Conservation (phyloP, 2,113 vertebrate species). For the Mugil cephalus region DNA sequence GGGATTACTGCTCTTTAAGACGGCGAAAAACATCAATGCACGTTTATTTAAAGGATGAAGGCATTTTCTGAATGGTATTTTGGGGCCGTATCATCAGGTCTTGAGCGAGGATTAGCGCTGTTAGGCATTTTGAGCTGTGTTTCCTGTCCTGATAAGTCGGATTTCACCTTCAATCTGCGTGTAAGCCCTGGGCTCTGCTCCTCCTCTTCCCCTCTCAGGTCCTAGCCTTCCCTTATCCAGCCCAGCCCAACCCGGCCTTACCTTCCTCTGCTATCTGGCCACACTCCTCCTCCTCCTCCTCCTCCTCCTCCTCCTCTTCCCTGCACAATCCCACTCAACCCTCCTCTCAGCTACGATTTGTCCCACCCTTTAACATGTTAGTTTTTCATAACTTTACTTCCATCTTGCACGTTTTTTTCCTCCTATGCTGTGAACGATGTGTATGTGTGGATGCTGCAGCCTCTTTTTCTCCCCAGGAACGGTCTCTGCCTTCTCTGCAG, state of each 20-base stretch:
- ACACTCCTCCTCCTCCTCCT: too few species aligned
- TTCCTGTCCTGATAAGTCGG: slow-evolving; percentile 83
- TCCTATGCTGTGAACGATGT: too few species aligned
- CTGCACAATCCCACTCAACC: slow-evolving; percentile 34
- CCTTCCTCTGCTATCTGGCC: slow-evolving; percentile 52
- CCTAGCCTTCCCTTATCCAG: slow-evolving; percentile 71
- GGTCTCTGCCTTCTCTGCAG: slow-evolving; percentile 73
- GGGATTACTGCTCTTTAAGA: slow-evolving; percentile 82
- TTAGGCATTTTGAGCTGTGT: slow-evolving; percentile 82
- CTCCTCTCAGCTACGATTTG: background rate
- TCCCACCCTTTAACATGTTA: slow-evolving; percentile 42
- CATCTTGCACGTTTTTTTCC: slow-evolving; percentile 16
- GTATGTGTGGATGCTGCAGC: slow-evolving; percentile 47
- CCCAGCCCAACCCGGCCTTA: slow-evolving; percentile 56
- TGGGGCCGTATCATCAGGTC: slow-evolving; percentile 79
- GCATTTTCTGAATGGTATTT: slow-evolving; percentile 82
- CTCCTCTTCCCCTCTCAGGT: slow-evolving; percentile 76
- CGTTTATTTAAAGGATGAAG: slow-evolving; percentile 85
- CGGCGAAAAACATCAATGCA: slow-evolving; percentile 80
- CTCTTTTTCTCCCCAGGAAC: slow-evolving; percentile 71
- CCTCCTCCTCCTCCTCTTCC: too few species aligned
- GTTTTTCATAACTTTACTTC: slow-evolving; percentile 22
- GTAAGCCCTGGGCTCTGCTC: slow-evolving; percentile 80
- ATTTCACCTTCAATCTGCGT: slow-evolving; percentile 83
- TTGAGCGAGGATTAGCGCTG: slow-evolving; percentile 82